Percentiles rank a stretch among this genome's conserved stretches.
Evolutionary conservation across 2,113 vertebrate genomes (phyloP).

Genomic region (Origma solitaria): DNA sequence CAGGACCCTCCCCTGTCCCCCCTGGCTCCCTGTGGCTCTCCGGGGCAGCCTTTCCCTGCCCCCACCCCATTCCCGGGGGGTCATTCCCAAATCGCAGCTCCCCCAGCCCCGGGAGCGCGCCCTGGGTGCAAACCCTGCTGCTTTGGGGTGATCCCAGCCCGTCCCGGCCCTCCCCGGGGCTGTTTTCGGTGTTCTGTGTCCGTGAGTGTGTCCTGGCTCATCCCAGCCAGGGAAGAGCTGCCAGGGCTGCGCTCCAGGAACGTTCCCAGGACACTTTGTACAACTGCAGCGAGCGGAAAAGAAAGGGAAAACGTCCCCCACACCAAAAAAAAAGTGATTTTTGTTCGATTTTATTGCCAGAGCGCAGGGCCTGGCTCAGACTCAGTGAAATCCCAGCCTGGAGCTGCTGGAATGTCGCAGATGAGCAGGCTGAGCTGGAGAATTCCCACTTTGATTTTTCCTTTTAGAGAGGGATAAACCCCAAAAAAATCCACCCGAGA

Average conservation of each 20-base stretch:
- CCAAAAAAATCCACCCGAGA: too few relatives aligned
- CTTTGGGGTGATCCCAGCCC: not conserved
- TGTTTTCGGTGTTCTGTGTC: conserved; percentile 28
- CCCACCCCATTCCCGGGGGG: not conserved
- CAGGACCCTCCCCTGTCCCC: not conserved
- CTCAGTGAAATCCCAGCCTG: too few relatives aligned
- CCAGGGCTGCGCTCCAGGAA: not conserved
- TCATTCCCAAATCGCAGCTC: not conserved
- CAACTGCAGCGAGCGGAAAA: conserved; percentile 32
- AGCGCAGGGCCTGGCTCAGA: too few relatives aligned
- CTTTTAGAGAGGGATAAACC: too few relatives aligned
- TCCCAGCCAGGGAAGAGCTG: not conserved
- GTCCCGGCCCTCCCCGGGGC: not conserved
- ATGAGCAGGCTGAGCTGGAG: too few relatives aligned
- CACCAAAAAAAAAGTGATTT: too few relatives aligned
- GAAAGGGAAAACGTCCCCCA: not conserved
- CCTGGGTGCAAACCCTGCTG: not conserved
- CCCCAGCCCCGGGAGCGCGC: not conserved
- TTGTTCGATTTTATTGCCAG: too few relatives aligned
- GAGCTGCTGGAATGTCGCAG: too few relatives aligned
- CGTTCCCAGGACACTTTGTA: conserved; percentile 29
- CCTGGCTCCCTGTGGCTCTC: not conserved
- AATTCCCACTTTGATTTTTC: too few relatives aligned
- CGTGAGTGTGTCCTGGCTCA: not conserved
- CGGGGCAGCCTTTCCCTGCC: not conserved